Percentiles rank a stretch among this genome's conserved stretches.
phyloP scores from a whole-genome alignment of 2,888 invertebrate genomes.

The Brachyopa scutellaris region DNA sequence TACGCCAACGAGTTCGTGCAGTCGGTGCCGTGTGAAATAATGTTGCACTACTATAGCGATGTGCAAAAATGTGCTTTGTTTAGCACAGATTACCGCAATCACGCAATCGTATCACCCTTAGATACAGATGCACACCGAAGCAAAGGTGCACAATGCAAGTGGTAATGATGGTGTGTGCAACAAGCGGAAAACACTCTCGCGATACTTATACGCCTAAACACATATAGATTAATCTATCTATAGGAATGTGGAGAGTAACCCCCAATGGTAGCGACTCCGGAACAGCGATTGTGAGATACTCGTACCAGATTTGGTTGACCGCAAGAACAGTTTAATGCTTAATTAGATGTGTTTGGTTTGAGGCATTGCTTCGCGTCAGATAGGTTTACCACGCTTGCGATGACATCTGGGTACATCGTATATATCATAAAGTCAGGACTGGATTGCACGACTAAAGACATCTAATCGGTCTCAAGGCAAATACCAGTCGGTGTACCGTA shows the following conservation, averaged over 20 bases:
- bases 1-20: constrained; percentile 7
- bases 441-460: constrained; percentile 58
- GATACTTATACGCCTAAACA: constrained; percentile 28
- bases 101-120: constrained; percentile 66
- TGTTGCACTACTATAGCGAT: constrained; percentile 13
- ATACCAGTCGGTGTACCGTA: neutral
- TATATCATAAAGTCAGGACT: constrained; percentile 61
- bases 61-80: constrained; percentile 65
- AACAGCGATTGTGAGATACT: constrained; percentile 18
- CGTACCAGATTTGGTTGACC: constrained; percentile 55
- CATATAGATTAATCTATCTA: constrained; percentile 39
- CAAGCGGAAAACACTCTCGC: constrained; percentile 63
- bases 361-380: neutral
- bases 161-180: constrained; percentile 37
- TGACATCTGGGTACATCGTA: constrained; percentile 43
- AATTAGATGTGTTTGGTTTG: constrained; percentile 64
- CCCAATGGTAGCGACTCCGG: neutral
- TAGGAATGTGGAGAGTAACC: neutral
- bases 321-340: constrained; percentile 68
- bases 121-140: constrained; percentile 34
- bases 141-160: neutral
- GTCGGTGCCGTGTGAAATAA: constrained; percentile 2
- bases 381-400: constrained; percentile 15
- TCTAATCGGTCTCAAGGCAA: constrained; percentile 19
- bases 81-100: constrained; percentile 71